A percentile compares a stretch with the other conserved stretches of the same genome.
Conservation (phyloP, 1,140 invertebrate species). For the Drosophila pruinosa region DNA sequence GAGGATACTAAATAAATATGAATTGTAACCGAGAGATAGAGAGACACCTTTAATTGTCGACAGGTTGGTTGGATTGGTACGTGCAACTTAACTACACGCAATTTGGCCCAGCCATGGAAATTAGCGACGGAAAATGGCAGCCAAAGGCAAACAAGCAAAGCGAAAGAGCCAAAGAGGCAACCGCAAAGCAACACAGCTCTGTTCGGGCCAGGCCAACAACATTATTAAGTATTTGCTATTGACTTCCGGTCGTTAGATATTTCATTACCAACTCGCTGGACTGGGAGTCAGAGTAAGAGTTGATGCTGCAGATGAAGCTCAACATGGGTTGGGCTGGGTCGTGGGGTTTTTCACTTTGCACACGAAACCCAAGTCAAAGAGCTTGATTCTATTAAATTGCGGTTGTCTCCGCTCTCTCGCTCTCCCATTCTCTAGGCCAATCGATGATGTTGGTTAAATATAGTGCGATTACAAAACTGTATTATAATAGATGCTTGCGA, state of each 20-base stretch:
- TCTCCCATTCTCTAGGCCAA: background rate
- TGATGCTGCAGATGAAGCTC: conserved; percentile 7
- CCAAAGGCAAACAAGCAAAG: conserved; percentile 46
- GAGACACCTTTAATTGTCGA: conserved; percentile 42
- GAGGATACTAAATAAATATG: background rate
- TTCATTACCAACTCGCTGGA: conserved; percentile 71
- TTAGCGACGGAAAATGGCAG: conserved; percentile 53
- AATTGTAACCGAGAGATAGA: background rate
- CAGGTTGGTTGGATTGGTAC: conserved; percentile 4
- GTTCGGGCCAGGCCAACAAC: conserved; percentile 50
- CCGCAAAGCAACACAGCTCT: conserved; percentile 45
- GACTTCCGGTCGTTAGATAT: conserved; percentile 81
- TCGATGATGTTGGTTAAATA: conserved; percentile 23
- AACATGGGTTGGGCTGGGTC: background rate
- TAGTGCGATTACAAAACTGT: conserved; percentile 39
- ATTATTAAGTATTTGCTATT: conserved; percentile 81
- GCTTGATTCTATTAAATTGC: conserved; percentile 56
- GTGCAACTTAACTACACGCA: conserved; percentile 50
- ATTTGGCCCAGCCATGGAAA: conserved; percentile 41
- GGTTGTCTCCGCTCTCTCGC: background rate
- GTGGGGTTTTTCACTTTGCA: conserved; percentile 6
- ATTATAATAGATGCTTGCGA: conserved; percentile 13
- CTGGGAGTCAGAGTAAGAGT: conserved; percentile 6
- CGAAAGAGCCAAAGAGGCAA: conserved; percentile 38
- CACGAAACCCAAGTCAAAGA: conserved; percentile 16